Evolutionary conservation across 2,888 invertebrate species (phyloP).

Genomic region (Harmothoe impar): DNA sequence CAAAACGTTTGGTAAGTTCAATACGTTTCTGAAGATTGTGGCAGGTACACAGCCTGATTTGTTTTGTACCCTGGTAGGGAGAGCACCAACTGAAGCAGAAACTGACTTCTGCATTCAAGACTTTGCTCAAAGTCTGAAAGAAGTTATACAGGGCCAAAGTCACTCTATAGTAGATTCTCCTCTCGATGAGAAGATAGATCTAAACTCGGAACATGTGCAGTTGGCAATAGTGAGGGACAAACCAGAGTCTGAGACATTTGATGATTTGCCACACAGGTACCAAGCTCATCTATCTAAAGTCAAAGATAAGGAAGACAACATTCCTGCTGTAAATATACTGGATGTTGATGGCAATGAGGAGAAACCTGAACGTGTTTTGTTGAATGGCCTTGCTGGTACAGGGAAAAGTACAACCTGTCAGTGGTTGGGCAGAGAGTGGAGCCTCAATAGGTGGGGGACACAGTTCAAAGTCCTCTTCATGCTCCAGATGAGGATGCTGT

Average conservation of each 20-base stretch:
- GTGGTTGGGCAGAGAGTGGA: neutral
- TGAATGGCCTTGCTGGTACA: neutral
- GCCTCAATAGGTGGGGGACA: neutral
- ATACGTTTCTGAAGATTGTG: neutral
- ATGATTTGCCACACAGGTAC: too few relatives aligned
- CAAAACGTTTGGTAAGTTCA: neutral
- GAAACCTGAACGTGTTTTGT: neutral
- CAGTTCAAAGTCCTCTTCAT: neutral
- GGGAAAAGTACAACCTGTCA: neutral
- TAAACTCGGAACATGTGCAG: neutral
- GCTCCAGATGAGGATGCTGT: neutral
- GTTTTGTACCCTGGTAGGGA: neutral
- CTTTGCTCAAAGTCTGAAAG: neutral
- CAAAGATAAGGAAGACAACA: neutral
- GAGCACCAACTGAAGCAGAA: neutral
- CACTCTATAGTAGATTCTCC: neutral
- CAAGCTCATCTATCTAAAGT: neutral
- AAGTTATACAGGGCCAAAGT: neutral
- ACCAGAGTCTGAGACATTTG: too few relatives aligned
- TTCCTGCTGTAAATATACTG: neutral
- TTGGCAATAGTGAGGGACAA: neutral
- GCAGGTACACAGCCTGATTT: neutral
- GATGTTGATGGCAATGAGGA: neutral
- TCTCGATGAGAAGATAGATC: neutral
- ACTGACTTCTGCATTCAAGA: neutral